Percentiles rank a stretch among this genome's conserved stretches.
These are phyloP conservation scores for Platanista minor DNA, from an alignment of 2,113 vertebrate genomes.

Conservation along the genomic window DNA sequence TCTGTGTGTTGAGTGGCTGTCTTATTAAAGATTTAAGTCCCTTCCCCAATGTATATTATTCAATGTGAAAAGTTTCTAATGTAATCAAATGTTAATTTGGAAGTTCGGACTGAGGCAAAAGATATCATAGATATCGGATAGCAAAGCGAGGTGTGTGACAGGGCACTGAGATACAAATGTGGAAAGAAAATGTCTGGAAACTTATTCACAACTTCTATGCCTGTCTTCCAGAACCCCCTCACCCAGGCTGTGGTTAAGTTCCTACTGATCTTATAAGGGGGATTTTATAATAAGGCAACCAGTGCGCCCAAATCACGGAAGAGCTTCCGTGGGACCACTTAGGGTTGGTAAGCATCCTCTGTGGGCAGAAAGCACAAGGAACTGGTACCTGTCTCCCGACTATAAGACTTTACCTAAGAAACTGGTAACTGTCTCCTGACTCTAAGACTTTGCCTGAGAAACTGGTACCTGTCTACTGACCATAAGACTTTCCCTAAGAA, in stretches of 20 bases:
- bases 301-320: not conserved
- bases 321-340: not conserved
- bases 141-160: not conserved
- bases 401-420: not conserved
- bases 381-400: not conserved
- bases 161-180: not conserved
- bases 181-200: not conserved
- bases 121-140: not conserved
- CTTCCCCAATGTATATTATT: not conserved
- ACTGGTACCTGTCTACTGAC: not conserved
- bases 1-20: not conserved
- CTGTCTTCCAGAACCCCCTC: not conserved
- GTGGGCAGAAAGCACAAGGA: not conserved
- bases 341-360: not conserved
- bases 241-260: not conserved
- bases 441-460: not conserved
- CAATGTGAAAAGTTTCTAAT: constrained; percentile 4
- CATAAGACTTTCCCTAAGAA: not conserved
- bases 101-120: not conserved
- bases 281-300: not conserved
- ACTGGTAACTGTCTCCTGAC: not conserved
- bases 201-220: not conserved
- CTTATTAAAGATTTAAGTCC: not conserved
- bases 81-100: not conserved
- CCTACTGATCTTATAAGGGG: not conserved